Evolutionary conservation across 2,797 vertebrate genomes (phyloP).

Genomic region (Galagoides demidoff): DNA sequence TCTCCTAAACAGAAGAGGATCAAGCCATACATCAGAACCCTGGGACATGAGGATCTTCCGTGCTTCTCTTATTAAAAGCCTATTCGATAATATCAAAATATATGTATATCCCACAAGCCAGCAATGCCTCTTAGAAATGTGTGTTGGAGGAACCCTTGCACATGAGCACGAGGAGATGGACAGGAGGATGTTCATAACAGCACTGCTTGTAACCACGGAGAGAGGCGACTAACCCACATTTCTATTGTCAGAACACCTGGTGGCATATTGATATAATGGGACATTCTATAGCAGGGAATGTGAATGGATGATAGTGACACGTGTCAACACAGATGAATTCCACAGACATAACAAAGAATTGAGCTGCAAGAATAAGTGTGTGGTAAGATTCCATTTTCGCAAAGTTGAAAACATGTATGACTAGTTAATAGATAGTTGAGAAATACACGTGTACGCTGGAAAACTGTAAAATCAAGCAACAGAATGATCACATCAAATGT

Average conservation of each 20-base stretch:
- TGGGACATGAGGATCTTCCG: neutral
- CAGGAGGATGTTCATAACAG: neutral
- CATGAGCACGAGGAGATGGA: neutral
- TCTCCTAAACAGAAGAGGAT: neutral
- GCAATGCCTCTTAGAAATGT: neutral
- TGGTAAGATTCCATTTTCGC: neutral
- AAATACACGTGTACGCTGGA: neutral
- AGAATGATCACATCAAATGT: too few relatives aligned
- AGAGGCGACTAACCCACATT: neutral
- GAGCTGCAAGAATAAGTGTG: neutral
- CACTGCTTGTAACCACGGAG: neutral
- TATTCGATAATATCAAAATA: neutral
- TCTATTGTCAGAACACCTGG: neutral
- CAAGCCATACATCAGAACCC: neutral
- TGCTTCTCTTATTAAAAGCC: neutral
- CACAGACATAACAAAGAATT: neutral
- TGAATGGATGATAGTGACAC: neutral
- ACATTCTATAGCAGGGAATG: neutral
- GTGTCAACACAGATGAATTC: neutral
- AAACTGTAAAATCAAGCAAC: neutral
- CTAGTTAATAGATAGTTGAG: neutral
- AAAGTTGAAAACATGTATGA: neutral
- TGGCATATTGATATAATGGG: neutral
- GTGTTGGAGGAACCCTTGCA: neutral
- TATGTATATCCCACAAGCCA: neutral